Evolutionary conservation across 2,797 vertebrate species (phyloP).

Genomic region (Amniataba percoides): DNA sequence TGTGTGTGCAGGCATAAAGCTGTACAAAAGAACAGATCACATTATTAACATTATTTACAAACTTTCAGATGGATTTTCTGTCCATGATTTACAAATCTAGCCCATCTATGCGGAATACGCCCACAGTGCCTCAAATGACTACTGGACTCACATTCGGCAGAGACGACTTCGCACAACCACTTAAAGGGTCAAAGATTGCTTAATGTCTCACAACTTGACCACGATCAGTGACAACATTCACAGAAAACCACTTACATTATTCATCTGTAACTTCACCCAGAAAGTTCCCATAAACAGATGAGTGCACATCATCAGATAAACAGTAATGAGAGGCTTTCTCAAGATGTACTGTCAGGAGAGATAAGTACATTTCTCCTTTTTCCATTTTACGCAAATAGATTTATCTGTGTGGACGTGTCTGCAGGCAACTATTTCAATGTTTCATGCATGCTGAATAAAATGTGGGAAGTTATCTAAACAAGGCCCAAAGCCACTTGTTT

Average conservation of each 20-base stretch:
- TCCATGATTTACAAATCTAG: no score
- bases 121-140: neutral
- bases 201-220: neutral
- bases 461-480: neutral
- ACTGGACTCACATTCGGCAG: neutral
- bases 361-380: neutral
- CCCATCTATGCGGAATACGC: neutral
- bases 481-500: neutral
- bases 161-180: neutral
- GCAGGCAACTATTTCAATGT: neutral
- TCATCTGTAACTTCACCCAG: neutral
- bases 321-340: neutral
- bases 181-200: neutral
- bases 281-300: neutral
- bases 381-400: neutral
- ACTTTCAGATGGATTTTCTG: neutral
- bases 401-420: neutral
- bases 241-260: neutral
- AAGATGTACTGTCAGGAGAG: neutral
- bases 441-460: neutral
- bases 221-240: neutral
- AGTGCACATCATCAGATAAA: neutral
- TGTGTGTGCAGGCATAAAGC: neutral
- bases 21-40: neutral
- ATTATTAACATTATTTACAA: neutral